Conservation (phyloP, 1,140 invertebrate species). For the Ceratina australensis region DNA sequence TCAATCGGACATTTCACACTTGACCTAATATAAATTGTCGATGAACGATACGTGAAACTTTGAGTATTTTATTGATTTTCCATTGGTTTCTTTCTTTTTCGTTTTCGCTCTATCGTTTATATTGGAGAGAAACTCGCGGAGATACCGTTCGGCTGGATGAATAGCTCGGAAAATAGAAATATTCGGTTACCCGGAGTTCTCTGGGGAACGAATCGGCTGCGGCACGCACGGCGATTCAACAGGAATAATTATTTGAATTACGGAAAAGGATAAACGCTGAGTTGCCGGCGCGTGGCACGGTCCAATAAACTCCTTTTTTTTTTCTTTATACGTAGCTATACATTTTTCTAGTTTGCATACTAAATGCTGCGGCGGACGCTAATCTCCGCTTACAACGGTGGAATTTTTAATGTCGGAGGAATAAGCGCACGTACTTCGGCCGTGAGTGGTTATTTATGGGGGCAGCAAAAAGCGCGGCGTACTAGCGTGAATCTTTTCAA, state of each 20-base stretch:
- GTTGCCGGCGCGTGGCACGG: not conserved
- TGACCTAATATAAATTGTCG: no score
- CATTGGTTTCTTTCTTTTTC: not conserved
- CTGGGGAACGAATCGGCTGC: not conserved
- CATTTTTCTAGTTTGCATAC: slow-evolving; percentile 38
- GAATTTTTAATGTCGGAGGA: slow-evolving; percentile 32
- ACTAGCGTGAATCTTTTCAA: slow-evolving; percentile 9
- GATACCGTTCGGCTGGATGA: no score
- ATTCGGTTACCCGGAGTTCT: not conserved
- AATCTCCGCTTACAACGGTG: slow-evolving; percentile 28
- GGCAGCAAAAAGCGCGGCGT: not conserved
- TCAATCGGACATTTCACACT: no score
- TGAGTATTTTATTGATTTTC: no score
- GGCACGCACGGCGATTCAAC: no score
- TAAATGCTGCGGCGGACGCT: slow-evolving; percentile 19
- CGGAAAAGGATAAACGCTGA: not conserved
- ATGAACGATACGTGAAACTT: not conserved
- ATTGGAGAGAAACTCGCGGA: not conserved
- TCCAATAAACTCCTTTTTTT: slow-evolving; percentile 20
- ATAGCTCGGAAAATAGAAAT: not conserved
- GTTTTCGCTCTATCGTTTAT: no score
- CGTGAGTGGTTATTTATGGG: slow-evolving; percentile 18
- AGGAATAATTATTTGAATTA: not conserved
- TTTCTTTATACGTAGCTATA: not conserved
- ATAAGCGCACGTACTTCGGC: not conserved